Percentiles rank a stretch among this genome's conserved stretches.
These are phyloP conservation scores for Urocolius indicus DNA, from an alignment of 2,113 vertebrate genomes.

Conservation along the genomic window DNA sequence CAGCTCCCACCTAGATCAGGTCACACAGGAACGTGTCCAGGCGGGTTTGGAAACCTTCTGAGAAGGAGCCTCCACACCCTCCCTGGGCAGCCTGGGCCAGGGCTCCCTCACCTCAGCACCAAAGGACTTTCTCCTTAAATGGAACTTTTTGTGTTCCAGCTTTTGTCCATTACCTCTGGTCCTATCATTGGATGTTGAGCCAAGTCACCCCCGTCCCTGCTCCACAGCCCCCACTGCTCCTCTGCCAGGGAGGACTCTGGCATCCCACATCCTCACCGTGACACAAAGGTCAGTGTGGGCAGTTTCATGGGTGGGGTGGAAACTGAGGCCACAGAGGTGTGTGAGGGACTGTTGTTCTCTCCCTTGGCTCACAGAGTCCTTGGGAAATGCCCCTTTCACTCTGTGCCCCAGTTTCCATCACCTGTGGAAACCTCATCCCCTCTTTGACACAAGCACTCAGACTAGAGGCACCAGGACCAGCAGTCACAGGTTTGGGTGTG, in stretches of 20 bases:
- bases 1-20: too few species aligned
- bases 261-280: neutral
- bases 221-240: neutral
- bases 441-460: rapidly evolving
- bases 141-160: too few species aligned
- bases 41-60: too few species aligned
- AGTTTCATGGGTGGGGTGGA: neutral
- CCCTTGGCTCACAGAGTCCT: neutral
- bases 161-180: too few species aligned
- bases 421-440: rapidly evolving
- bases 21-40: too few species aligned
- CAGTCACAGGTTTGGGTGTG: rapidly evolving
- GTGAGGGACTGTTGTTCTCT: rapidly evolving
- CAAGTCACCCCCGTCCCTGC: too few species aligned
- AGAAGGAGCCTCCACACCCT: too few species aligned
- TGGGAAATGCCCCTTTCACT: neutral
- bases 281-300: rapidly evolving
- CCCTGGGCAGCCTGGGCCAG: too few species aligned
- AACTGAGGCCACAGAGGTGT: neutral
- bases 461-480: neutral
- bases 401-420: neutral
- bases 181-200: neutral
- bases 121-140: too few species aligned
- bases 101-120: too few species aligned
- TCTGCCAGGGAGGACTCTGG: rapidly evolving